A percentile compares a stretch with the other conserved stretches of the same genome.
phyloP scores from a whole-genome alignment of 1,140 invertebrate species.

The Lutraria rhynchaena region DNA sequence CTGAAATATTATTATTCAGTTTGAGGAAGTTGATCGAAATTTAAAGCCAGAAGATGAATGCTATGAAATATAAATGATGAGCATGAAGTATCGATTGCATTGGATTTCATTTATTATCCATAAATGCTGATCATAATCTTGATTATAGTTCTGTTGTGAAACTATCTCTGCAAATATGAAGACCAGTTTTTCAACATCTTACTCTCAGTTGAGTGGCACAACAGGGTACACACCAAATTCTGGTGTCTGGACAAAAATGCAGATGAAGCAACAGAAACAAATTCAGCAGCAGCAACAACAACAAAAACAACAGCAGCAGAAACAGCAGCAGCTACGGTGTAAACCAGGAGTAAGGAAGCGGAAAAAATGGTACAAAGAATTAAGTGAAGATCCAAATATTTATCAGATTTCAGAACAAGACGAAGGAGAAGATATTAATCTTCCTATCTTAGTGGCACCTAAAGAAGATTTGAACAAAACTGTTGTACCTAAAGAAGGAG shows the following conservation, averaged over 20 bases:
- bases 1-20: no score
- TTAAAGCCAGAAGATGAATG: no score
- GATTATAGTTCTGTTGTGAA: no score
- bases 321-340: background rate
- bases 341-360: conserved; percentile 3
- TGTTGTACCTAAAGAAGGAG: no score
- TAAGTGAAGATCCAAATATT: conserved; percentile 9
- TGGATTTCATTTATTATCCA: no score
- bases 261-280: conserved; percentile 30
- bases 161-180: no score
- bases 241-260: conserved; percentile 40
- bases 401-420: conserved; percentile 48
- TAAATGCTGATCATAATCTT: no score
- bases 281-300: conserved; percentile 12
- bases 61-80: no score
- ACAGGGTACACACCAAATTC: conserved; percentile 36
- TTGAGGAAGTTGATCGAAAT: no score
- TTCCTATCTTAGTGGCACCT: background rate
- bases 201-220: conserved; percentile 5
- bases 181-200: conserved; percentile 21
- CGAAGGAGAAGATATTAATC: conserved; percentile 31
- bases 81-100: no score
- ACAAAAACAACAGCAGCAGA: background rate
- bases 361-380: conserved; percentile 16
- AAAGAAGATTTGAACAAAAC: background rate